These are phyloP conservation scores for Thryonomys swinderianus DNA, from an alignment of 2,113 vertebrate genomes.

Conservation along the genomic window DNA sequence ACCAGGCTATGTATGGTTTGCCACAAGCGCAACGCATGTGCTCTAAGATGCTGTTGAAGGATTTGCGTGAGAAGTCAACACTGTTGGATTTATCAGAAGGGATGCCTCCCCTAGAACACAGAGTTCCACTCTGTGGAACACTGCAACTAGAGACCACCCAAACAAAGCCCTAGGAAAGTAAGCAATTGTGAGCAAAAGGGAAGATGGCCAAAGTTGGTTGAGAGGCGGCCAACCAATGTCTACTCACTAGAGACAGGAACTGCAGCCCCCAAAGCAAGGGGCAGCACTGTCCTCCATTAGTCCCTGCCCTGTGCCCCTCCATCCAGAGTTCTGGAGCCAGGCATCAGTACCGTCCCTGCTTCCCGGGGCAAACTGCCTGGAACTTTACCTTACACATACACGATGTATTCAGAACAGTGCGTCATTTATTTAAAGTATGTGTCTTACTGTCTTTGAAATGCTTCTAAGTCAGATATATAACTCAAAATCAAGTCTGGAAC, in stretches of 20 bases:
- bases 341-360: background rate
- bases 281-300: fast-evolving
- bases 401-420: background rate
- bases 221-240: background rate
- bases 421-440: background rate
- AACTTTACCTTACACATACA: background rate
- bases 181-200: background rate
- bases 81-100: background rate
- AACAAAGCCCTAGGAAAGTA: background rate
- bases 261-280: background rate
- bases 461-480: conserved; percentile 6
- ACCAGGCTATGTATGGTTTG: background rate
- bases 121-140: background rate
- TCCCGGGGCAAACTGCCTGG: background rate
- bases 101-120: background rate
- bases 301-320: background rate
- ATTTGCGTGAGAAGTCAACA: background rate
- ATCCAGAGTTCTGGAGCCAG: background rate
- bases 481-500: background rate
- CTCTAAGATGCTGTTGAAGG: background rate
- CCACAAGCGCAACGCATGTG: background rate
- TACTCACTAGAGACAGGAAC: background rate
- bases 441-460: conserved; percentile 42
- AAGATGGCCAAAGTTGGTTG: background rate
- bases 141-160: background rate